Base-by-base conservation (phyloP, 2,888 invertebrate species). In the Archaeoteleia sp. region DNA sequence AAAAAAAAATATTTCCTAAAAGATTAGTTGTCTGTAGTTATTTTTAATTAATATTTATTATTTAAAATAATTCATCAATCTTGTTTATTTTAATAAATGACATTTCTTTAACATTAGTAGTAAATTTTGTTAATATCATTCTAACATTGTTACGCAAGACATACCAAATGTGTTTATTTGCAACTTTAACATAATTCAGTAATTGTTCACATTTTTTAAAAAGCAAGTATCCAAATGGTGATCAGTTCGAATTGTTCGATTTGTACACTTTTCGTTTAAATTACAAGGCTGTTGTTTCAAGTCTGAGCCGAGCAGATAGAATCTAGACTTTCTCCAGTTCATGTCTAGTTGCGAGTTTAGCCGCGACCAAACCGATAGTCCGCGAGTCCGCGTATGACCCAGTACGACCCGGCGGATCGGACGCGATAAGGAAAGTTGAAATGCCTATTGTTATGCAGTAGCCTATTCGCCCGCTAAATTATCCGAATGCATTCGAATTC, bases 291-390 rank as follows among this genome's bases (percentile, higher is more conserved):
- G 30, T 13, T 23, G 35, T 39, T 48, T 17, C 7, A 32, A 20
- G 30, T 40, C 32, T 20, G 15, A 20, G 5, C 5, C 5, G 20
- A 4, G 5, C 20, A 20, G 20, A 20, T 46, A 30, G 40, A 45
- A 37, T 51, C 51, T 42, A 29, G 34, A 65, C 63, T 65, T 65
- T 65, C 63, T 29, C 63, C 12, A 29, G 35, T 49, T 37, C 30
- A 39, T 27, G 23, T 45, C 29, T 20, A 25, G 43, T 45, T 45
- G 8, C 9, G 2, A 14, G n/a, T 12, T 23, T 46, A 20, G 30
- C 40, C 23, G 39, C 40, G 14, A 15, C 42, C 17, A 8, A 35
- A 12, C 35, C 8, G 9, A 30, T 32, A 30, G 34, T 32, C 30
- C 25, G 30, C 27, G 46, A 46, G 39, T 35, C n/a, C 39, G 29